Conservation (phyloP, 2,113 vertebrate species). For the Chloebia gouldiae region DNA sequence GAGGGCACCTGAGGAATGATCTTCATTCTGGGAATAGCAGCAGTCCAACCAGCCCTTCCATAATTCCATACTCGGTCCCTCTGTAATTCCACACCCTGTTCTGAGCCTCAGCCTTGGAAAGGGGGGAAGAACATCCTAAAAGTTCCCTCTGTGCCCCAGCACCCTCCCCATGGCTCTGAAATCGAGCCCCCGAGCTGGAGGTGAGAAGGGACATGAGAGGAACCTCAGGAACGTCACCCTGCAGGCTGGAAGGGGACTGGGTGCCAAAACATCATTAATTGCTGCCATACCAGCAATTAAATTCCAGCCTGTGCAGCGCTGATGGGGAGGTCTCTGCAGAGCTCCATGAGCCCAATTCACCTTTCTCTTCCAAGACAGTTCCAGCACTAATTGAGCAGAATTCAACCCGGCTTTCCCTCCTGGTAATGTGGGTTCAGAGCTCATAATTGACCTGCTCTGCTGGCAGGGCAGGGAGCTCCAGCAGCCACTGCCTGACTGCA, state of each 20-base stretch:
- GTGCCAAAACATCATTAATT: slow-evolving; percentile 14
- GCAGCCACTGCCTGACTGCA: background rate
- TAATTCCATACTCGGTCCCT: background rate
- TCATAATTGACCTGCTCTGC: slow-evolving; percentile 31
- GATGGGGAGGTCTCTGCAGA: background rate
- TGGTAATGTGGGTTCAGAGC: slow-evolving; percentile 22
- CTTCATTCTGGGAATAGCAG: background rate
- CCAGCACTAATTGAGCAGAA: slow-evolving; percentile 45
- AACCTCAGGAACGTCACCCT: background rate
- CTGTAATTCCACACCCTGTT: background rate
- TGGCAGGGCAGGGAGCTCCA: slow-evolving; percentile 16
- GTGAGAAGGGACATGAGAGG: background rate
- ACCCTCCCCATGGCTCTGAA: background rate
- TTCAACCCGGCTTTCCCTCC: slow-evolving; percentile 31
- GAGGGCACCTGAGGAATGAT: background rate
- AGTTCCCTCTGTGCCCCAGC: background rate
- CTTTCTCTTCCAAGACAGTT: background rate
- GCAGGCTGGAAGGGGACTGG: background rate
- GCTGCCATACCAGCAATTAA: background rate
- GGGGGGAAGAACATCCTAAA: background rate
- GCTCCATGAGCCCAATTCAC: slow-evolving; percentile 28
- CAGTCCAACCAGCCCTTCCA: background rate
- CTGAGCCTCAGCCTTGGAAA: background rate
- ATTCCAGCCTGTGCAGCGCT: background rate
- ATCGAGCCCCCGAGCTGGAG: background rate